These are phyloP conservation scores for Pogonomyrmex barbatus DNA, from an alignment of 1,140 invertebrate species.

Conservation along the genomic window DNA sequence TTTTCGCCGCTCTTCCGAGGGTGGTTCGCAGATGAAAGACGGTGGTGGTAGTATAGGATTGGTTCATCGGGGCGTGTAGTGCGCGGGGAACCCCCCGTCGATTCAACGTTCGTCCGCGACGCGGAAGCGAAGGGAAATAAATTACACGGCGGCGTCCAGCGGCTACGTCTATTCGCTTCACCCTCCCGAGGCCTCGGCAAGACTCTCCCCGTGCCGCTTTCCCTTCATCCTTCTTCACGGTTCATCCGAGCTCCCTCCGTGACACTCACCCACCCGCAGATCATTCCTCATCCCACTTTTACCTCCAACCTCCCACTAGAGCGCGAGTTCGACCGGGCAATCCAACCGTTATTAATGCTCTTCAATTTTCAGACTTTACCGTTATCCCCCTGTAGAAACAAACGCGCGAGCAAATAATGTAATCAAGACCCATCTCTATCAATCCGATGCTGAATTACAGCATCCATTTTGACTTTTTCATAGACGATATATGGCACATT, in stretches of 20 bases:
- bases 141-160: conserved; percentile 82
- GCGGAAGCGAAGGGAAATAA: conserved; percentile 85
- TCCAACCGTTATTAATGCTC: conserved; percentile 80
- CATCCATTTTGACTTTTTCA: conserved; percentile 22
- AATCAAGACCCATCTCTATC: conserved; percentile 75
- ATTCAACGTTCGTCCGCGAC: conserved; percentile 80
- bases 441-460: conserved; percentile 43
- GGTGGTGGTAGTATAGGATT: conserved; percentile 64
- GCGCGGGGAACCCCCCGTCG: conserved; percentile 76
- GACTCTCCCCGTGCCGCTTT: conserved; percentile 60
- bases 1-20: conserved; percentile 78
- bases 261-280: conserved; percentile 67
- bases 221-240: conserved; percentile 67
- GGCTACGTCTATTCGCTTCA: conserved; percentile 77
- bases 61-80: conserved; percentile 77
- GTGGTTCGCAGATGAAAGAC: conserved; percentile 67
- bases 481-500: conserved; percentile 11
- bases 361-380: conserved; percentile 79
- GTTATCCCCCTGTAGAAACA: conserved; percentile 69
- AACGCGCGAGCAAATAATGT: conserved; percentile 80
- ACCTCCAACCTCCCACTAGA: conserved; percentile 63
- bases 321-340: conserved; percentile 60
- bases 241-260: conserved; percentile 67
- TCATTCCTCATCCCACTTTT: conserved; percentile 73
- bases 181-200: conserved; percentile 66